Evolutionary conservation across 1,140 invertebrate species (phyloP).

Genomic region (Branchinecta lindahli): DNA sequence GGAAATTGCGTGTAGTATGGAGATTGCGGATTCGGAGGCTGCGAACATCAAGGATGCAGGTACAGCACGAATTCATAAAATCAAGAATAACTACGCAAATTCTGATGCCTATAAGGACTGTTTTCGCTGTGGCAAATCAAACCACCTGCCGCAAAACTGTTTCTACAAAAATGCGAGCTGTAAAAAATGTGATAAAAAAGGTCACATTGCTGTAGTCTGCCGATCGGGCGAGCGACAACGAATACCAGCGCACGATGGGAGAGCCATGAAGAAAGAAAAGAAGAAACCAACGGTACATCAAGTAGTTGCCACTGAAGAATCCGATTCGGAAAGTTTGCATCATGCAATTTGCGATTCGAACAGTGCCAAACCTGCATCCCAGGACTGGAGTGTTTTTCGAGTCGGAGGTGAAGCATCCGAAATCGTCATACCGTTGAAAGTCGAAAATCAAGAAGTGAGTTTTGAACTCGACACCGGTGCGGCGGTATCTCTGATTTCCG

Average conservation of each 20-base stretch:
- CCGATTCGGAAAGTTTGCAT: not conserved
- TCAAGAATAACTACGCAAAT: not conserved
- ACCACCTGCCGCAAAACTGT: slow-evolving; percentile 11
- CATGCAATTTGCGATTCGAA: not conserved
- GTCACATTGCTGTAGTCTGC: slow-evolving; percentile 16
- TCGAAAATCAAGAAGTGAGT: slow-evolving; percentile 1
- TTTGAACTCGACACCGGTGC: slow-evolving; percentile 17
- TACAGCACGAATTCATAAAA: not conserved
- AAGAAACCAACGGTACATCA: not conserved
- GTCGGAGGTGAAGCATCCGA: not conserved
- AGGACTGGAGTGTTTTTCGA: not conserved
- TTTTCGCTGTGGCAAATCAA: slow-evolving; percentile 14
- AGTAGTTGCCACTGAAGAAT: not conserved
- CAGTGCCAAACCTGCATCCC: not conserved
- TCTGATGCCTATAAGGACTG: slow-evolving; percentile 7
- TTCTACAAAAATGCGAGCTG: slow-evolving; percentile 11
- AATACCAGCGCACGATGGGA: not conserved
- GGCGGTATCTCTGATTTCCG: slow-evolving; percentile 13
- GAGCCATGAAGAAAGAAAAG: not conserved
- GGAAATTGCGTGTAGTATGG: slow-evolving; percentile 12
- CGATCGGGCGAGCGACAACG: not conserved
- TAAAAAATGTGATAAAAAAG: slow-evolving; percentile 17
- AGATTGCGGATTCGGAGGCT: slow-evolving; percentile 12
- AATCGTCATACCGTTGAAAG: not conserved
- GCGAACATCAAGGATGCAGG: not conserved